phyloP scores from a whole-genome alignment of 2,113 vertebrate species.

The Nettapus auritus region DNA sequence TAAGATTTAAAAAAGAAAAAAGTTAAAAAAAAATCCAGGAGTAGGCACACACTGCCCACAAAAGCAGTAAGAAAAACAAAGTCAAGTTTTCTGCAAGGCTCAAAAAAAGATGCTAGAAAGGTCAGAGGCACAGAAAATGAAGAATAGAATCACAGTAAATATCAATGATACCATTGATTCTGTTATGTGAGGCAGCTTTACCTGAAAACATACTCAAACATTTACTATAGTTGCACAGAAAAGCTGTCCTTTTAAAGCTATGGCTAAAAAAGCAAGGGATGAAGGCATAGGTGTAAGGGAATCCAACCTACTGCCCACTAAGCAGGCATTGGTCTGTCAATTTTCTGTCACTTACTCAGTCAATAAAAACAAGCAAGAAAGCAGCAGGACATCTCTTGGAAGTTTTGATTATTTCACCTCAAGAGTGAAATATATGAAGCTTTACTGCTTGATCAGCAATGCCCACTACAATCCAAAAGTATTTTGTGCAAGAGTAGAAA shows the following conservation, averaged over 20 bases:
- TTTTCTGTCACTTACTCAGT: not conserved
- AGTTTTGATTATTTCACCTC: not conserved
- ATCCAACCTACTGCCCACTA: not conserved
- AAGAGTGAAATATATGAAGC: accelerated
- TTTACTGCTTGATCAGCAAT: not conserved
- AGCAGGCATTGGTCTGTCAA: not conserved
- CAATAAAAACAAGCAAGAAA: not conserved
- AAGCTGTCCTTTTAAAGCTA: not conserved
- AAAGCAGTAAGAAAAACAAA: not conserved
- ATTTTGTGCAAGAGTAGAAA: not conserved
- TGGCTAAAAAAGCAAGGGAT: not conserved
- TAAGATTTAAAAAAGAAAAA: not conserved
- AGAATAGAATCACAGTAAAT: not conserved
- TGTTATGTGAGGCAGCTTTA: not conserved
- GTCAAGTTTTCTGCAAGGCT: not conserved
- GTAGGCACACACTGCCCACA: not conserved
- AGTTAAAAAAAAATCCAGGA: not conserved
- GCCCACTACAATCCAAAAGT: not conserved
- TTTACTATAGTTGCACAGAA: not conserved
- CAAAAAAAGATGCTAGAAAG: not conserved
- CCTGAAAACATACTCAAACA: not conserved
- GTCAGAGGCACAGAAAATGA: not conserved
- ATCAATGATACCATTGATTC: not conserved
- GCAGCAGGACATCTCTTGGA: not conserved
- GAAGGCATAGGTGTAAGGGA: not conserved